phyloP scores from a whole-genome alignment of 2,113 vertebrate species.

The Atlantisia rogersi region DNA sequence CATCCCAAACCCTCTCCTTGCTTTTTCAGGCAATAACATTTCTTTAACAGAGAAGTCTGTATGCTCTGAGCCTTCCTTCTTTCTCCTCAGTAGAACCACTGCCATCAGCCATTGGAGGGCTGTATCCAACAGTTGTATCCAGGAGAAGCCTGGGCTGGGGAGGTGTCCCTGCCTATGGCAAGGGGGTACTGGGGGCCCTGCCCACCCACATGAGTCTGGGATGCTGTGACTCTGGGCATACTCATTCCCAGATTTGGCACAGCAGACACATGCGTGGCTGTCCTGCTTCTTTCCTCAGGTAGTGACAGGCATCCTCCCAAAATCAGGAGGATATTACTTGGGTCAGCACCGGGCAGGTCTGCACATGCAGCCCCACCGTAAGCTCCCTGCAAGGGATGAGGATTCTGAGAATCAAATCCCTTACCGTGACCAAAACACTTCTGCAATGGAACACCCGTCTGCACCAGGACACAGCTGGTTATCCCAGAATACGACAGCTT shows the following conservation, averaged over 20 bases:
- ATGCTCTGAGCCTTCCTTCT: neutral
- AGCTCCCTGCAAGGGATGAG: neutral
- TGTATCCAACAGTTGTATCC: too few species aligned
- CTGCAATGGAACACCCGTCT: neutral
- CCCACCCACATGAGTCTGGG: too few species aligned
- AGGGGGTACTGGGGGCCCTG: too few species aligned
- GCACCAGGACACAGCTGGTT: neutral
- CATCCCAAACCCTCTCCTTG: neutral
- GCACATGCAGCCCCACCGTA: neutral
- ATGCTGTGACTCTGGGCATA: neutral
- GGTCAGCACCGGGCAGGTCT: neutral
- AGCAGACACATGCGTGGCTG: accelerated
- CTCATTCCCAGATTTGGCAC: too few species aligned
- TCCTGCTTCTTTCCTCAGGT: neutral
- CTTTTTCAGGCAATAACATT: neutral
- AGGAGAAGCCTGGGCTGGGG: too few species aligned
- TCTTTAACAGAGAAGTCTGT: neutral
- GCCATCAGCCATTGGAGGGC: neutral
- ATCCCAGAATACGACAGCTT: neutral
- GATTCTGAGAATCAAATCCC: neutral
- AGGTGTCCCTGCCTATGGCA: too few species aligned
- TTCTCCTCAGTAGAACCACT: neutral
- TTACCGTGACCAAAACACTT: neutral
- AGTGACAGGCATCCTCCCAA: neutral
- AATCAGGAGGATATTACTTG: neutral